Evolutionary conservation across 2,113 vertebrate genomes (phyloP), one percentile per base, ranked within the genome.

Genomic region (Vimba vimba): DNA sequence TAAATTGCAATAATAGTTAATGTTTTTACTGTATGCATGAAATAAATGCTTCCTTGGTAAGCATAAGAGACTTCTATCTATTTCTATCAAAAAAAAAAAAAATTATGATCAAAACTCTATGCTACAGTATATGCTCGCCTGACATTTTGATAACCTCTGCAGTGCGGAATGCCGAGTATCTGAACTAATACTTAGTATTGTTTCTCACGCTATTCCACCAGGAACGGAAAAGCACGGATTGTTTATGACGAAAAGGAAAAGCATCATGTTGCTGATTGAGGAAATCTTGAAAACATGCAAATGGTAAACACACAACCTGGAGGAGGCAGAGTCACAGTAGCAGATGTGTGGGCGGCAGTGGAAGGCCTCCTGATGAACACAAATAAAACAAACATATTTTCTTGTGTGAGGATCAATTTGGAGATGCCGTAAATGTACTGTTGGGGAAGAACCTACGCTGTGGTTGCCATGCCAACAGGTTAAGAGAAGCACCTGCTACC

Each of bases 381-480:
- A 69, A 33, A 75, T 27, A 83, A 50, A 25, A 47, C 12, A 85
- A 69, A 73, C 73, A 78, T 30, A 83, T 86, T 75, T 0, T 79
- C 86, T 71, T 60, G 33, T 75, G 25, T 11, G 15, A 71, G n/a
- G 79, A 69, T 36, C 81, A 30, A 71, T 83, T 60, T 57, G 17
- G 74, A 55, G 4, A 17, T 10, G 39, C 2, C 17, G 11, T 55
- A 83, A 59, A 78, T 71, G n/a, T 9, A 59, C 27, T 27, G 81
- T 43, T 43, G 36, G 47, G 64, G 71, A 69, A 57, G 50, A 83
- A 64, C 23, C 33, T 25, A 60, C 23, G n/a, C 80, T 69, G 27
- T 23, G 39, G 86, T 89, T 89, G 86, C 81, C 71, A 89, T 89
- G 88, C 86, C 84, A 86, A 87, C 83, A 68, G 57, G 80, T 79